Conservation (phyloP, 1,140 invertebrate species). For the Berghia stephanieae region DNA sequence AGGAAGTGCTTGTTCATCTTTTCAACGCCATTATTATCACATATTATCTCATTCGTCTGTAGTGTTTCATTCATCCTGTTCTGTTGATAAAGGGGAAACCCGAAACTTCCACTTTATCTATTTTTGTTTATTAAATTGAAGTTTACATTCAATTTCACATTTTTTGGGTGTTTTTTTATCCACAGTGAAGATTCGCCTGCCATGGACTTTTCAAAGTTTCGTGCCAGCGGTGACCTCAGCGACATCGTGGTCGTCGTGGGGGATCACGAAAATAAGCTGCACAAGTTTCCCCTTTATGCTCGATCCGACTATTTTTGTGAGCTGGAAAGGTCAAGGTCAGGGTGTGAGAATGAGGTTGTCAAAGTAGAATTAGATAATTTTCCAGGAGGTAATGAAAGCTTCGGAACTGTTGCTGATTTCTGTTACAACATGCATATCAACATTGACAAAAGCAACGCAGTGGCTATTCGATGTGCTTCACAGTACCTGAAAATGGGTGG, state of each 20-base stretch:
- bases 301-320: constrained; percentile 63
- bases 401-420: constrained; percentile 61
- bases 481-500: constrained; percentile 61
- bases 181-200: no score
- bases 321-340: constrained; percentile 36
- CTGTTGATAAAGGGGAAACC: no score
- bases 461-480: constrained; percentile 60
- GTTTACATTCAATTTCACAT: no score
- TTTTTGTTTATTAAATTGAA: no score
- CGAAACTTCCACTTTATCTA: no score
- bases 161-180: no score
- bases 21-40: no score
- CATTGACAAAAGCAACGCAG: constrained; percentile 56
- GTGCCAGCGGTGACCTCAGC: constrained; percentile 60
- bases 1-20: no score
- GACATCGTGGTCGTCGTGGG: constrained; percentile 59
- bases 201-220: constrained; percentile 66
- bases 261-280: constrained; percentile 53
- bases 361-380: constrained; percentile 55
- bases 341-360: neutral
- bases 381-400: constrained; percentile 61
- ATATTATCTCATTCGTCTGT: no score
- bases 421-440: constrained; percentile 64
- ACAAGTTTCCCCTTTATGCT: constrained; percentile 63
- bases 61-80: no score